phyloP scores from a whole-genome alignment of 2,797 vertebrate species.

The Tarsius wallacei region DNA sequence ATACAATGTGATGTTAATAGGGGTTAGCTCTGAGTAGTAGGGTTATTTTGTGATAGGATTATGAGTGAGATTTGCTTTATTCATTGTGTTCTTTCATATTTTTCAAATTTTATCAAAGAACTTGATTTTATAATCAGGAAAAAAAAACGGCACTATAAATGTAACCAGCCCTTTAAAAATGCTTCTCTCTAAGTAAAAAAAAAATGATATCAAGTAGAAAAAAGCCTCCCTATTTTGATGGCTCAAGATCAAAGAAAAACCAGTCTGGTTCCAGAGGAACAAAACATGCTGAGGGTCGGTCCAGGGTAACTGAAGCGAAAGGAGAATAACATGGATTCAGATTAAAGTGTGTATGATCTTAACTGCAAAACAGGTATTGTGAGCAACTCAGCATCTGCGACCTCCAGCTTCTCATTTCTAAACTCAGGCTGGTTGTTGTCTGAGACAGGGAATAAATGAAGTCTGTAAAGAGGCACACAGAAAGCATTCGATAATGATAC shows the following conservation, averaged over 20 bases:
- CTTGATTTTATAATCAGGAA: not conserved
- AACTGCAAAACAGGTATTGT: not conserved
- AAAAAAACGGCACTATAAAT: not conserved
- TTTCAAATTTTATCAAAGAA: slow-evolving; percentile 2
- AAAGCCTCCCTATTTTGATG: not conserved
- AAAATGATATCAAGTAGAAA: slow-evolving; percentile 3
- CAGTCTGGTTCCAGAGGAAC: not conserved
- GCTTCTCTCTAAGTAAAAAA: not conserved
- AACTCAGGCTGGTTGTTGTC: not conserved
- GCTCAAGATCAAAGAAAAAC: slow-evolving; percentile 6
- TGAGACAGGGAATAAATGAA: not conserved
- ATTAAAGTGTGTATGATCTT: not conserved
- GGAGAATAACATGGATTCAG: not conserved
- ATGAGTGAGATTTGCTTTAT: not conserved
- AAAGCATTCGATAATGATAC: not conserved
- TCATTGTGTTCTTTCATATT: not conserved
- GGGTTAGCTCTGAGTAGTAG: not conserved
- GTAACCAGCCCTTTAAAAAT: not conserved
- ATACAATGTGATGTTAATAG: not conserved
- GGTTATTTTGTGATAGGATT: not conserved
- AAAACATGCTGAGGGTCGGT: not conserved
- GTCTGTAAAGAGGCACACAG: not conserved
- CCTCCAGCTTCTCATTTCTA: not conserved
- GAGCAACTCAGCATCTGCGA: not conserved
- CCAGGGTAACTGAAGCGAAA: not conserved